A percentile compares a stretch with the other conserved stretches of the same genome.
Evolutionary conservation across 2,888 invertebrate species (phyloP).

Genomic region (Eupithecia vulgata): DNA sequence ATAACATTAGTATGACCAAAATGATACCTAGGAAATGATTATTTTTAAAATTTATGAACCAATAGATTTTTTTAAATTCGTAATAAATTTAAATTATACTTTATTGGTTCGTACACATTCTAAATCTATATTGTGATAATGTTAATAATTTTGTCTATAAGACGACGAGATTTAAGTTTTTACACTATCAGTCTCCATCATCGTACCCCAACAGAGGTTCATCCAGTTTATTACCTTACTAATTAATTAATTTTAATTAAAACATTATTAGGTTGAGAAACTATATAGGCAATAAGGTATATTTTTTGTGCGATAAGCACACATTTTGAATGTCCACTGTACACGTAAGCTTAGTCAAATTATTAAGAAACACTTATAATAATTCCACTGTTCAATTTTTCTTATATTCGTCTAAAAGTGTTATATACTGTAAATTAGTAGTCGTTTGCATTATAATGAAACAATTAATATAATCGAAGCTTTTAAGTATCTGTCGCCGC

Average conservation of each 20-base stretch:
- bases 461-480: constrained; percentile 29
- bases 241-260: constrained; percentile 12
- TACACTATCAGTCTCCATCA: neutral
- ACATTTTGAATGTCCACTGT: constrained; percentile 37
- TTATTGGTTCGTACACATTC: neutral
- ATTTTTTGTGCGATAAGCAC: constrained; percentile 24
- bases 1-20: constrained; percentile 65
- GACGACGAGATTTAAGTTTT: neutral
- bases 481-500: constrained; percentile 24
- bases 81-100: neutral
- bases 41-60: constrained; percentile 46
- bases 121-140: neutral
- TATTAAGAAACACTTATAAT: constrained; percentile 36
- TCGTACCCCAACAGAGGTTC: neutral
- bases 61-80: neutral
- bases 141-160: neutral
- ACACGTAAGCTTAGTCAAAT: constrained; percentile 42
- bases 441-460: constrained; percentile 36
- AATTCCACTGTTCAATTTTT: constrained; percentile 44
- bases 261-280: neutral
- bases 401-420: constrained; percentile 37
- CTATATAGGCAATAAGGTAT: constrained; percentile 22
- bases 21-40: constrained; percentile 64
- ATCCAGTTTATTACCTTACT: neutral
- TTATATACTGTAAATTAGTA: constrained; percentile 43